Conservation (phyloP, 1,140 invertebrate species). For the Platyscapa corneri region DNA sequence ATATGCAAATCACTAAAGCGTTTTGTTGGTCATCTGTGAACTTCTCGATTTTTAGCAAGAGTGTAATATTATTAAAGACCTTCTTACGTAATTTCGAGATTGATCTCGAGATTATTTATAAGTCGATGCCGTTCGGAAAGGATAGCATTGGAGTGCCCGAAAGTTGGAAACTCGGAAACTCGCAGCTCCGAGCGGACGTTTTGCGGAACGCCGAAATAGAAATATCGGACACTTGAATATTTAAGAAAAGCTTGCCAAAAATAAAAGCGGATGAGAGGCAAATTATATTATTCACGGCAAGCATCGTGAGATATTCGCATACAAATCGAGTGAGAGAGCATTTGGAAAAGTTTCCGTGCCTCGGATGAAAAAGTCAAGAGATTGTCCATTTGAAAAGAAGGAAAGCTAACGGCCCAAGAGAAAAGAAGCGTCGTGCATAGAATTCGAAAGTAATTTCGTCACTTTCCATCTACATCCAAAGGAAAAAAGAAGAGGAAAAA, state of each 20-base stretch:
- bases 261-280: neutral
- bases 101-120: neutral
- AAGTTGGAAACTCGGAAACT: too few species aligned
- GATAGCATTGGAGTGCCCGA: too few species aligned
- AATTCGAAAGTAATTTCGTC: constrained; percentile 14
- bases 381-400: neutral
- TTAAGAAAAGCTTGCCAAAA: neutral
- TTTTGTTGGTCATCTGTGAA: neutral
- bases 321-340: neutral
- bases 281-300: neutral
- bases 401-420: neutral
- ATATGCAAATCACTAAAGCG: neutral
- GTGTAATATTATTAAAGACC: neutral
- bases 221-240: too few species aligned
- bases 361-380: neutral
- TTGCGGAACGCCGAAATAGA: too few species aligned
- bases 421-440: constrained; percentile 18
- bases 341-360: neutral
- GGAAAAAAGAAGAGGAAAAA: neutral
- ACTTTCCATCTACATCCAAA: neutral
- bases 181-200: too few species aligned
- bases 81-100: neutral
- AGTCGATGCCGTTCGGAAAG: too few species aligned
- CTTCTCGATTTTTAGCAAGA: neutral
- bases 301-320: neutral